Percentiles rank a stretch among this genome's conserved stretches.
Evolutionary conservation across 2,888 invertebrate species (phyloP).

Genomic region (Conomelus anceps): DNA sequence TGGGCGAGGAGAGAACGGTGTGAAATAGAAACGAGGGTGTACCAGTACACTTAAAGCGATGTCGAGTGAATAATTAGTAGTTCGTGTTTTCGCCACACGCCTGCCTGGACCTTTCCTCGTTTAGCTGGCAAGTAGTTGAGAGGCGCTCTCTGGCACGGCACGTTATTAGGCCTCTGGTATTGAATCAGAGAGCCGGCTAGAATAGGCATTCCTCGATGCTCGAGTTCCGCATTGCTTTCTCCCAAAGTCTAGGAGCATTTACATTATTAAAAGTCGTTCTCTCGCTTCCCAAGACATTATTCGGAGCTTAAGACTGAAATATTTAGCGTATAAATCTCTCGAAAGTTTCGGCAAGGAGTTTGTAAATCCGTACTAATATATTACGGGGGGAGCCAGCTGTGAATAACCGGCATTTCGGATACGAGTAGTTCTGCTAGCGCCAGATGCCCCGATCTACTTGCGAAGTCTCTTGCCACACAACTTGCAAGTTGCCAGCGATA

Average conservation of each 20-base stretch:
- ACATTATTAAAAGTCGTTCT: background rate
- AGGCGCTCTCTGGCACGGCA: background rate
- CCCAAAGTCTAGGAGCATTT: background rate
- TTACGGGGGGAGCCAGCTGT: background rate
- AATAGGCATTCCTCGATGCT: background rate
- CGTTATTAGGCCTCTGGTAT: background rate
- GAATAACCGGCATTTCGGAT: background rate
- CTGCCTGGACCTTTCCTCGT: background rate
- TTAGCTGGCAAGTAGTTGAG: background rate
- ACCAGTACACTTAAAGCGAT: background rate
- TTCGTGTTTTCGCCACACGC: background rate
- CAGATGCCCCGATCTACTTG: background rate
- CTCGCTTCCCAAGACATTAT: background rate
- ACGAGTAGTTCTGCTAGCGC: background rate
- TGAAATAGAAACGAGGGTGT: background rate
- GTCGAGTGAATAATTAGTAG: background rate
- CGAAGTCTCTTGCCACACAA: background rate
- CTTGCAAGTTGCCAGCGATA: background rate
- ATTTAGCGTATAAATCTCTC: background rate
- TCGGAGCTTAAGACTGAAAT: background rate
- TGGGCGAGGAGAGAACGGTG: background rate
- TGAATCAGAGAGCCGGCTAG: background rate
- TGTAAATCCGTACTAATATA: background rate
- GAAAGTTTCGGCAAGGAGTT: background rate
- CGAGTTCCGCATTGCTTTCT: background rate